Percentiles rank a stretch among this genome's conserved stretches.
phyloP scores from a whole-genome alignment of 1,140 invertebrate genomes.

The Tribolium castaneum region DNA sequence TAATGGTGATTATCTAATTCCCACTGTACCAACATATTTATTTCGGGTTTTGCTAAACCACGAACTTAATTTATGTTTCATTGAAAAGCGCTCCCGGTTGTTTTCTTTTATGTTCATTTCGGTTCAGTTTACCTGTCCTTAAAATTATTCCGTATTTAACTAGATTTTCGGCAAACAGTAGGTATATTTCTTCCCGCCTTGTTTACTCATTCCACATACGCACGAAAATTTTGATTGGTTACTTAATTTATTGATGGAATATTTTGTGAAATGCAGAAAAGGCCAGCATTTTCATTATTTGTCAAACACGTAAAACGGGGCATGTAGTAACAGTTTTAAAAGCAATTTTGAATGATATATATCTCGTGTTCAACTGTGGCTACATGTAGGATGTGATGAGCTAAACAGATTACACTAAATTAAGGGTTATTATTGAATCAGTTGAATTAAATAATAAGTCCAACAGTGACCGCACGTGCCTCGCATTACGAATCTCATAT shows the following conservation, averaged over 20 bases:
- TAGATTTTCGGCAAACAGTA: neutral
- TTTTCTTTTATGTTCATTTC: neutral
- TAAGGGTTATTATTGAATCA: conserved; percentile 54
- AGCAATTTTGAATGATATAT: conserved; percentile 40
- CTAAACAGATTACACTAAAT: conserved; percentile 50
- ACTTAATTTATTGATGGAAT: no score
- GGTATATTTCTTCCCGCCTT: neutral
- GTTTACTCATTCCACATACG: neutral
- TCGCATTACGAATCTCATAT: conserved; percentile 36
- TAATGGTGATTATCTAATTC: neutral
- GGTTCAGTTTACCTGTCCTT: neutral
- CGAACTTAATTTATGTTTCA: neutral
- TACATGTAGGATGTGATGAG: conserved; percentile 36
- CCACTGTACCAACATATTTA: neutral
- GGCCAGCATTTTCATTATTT: conserved; percentile 18
- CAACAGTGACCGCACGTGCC: conserved; percentile 39
- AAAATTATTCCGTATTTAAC: neutral
- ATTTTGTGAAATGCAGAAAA: no score
- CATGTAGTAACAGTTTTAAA: conserved; percentile 30
- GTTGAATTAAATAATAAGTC: conserved; percentile 54
- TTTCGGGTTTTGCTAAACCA: neutral
- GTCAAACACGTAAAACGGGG: conserved; percentile 35
- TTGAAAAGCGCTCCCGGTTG: neutral
- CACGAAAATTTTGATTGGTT: no score
- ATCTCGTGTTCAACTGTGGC: conserved; percentile 25